Evolutionary conservation across 2,113 vertebrate genomes (phyloP).

Genomic region (Ondatra zibethicus): DNA sequence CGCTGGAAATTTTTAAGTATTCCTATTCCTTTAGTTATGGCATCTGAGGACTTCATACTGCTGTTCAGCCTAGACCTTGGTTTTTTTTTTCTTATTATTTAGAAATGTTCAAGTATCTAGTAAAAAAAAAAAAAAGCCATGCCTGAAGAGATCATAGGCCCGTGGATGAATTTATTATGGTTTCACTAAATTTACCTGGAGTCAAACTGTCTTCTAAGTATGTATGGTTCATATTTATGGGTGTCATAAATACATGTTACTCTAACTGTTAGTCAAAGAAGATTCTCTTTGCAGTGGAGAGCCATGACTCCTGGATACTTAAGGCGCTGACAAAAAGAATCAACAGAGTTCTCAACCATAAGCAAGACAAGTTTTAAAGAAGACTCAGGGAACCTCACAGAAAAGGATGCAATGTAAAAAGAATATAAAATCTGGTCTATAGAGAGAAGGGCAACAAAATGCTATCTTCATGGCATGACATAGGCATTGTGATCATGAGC

Average conservation of each 20-base stretch:
- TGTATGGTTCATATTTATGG: neutral
- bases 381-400: neutral
- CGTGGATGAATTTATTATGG: neutral
- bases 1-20: neutral
- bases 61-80: neutral
- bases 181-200: neutral
- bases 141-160: neutral
- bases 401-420: too few relatives aligned
- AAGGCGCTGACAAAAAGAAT: neutral
- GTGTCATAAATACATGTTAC: neutral
- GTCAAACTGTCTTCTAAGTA: neutral
- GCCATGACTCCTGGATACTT: neutral
- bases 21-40: neutral
- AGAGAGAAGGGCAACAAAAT: neutral
- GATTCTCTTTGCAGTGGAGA: neutral
- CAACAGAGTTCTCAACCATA: neutral
- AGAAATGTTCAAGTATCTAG: neutral
- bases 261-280: neutral
- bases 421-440: neutral
- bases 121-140: neutral
- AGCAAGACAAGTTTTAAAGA: neutral
- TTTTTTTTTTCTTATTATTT: neutral
- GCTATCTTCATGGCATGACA: neutral
- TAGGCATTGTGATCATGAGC: neutral
- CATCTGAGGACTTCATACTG: neutral